Conservation (phyloP, 2,113 vertebrate species). For the Anarhynchus alexandrinus region DNA sequence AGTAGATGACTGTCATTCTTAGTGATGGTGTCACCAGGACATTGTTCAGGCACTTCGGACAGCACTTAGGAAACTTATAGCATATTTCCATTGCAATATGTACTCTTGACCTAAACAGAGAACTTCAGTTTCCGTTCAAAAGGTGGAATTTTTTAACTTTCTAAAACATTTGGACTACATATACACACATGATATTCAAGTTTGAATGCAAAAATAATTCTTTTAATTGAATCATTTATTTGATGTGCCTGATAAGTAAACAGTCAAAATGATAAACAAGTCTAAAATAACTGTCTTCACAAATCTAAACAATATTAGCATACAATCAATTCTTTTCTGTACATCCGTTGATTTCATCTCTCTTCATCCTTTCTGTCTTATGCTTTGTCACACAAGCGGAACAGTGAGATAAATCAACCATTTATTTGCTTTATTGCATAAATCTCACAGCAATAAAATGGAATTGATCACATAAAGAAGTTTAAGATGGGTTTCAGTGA, state of each 20-base stretch:
- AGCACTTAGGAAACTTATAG: background rate
- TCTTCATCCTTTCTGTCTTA: background rate
- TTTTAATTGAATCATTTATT: background rate
- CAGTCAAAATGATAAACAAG: background rate
- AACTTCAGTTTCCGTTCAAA: background rate
- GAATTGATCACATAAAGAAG: conserved; percentile 43
- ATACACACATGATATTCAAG: background rate
- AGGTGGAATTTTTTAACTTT: background rate
- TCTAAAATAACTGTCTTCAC: background rate
- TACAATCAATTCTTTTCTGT: background rate
- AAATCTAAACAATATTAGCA: background rate
- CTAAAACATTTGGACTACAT: background rate
- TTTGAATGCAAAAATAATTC: background rate
- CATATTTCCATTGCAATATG: background rate
- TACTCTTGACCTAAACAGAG: background rate
- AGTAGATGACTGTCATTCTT: background rate
- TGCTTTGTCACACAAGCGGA: background rate
- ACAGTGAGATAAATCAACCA: conserved; percentile 36
- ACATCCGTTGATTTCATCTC: background rate
- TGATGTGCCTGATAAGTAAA: background rate
- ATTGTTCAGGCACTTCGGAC: background rate
- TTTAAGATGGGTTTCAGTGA: conserved; percentile 23
- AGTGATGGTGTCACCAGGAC: background rate
- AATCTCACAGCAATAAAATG: conserved; percentile 43
- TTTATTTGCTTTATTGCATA: conserved; percentile 44